These are phyloP conservation scores for Acrobasis consociella DNA, from an alignment of 2,888 invertebrate species.

Conservation along the genomic window DNA sequence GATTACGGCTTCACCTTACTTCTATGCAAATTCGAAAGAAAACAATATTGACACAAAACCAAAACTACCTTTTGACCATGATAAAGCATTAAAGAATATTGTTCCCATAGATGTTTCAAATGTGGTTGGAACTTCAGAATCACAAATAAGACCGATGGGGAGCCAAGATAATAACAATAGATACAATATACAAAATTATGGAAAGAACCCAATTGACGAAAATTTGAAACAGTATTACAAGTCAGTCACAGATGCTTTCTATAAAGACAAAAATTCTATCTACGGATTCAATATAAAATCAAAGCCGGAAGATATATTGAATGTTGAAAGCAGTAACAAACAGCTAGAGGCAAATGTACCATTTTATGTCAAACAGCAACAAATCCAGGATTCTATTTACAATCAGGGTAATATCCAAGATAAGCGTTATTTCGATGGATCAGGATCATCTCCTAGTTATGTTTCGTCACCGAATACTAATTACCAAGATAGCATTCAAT, in stretches of 20 bases:
- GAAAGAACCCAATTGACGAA: slow-evolving; percentile 62
- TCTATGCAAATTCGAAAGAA: slow-evolving; percentile 54
- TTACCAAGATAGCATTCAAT: slow-evolving; percentile 56
- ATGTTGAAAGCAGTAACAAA: slow-evolving; percentile 45
- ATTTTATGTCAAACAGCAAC: slow-evolving; percentile 54
- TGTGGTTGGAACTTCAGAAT: slow-evolving; percentile 62
- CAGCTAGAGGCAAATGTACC: slow-evolving; percentile 51
- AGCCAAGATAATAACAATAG: slow-evolving; percentile 47
- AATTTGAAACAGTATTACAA: slow-evolving; percentile 59
- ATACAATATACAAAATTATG: slow-evolving; percentile 48
- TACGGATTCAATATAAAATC: slow-evolving; percentile 66
- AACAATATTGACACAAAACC: slow-evolving; percentile 52
- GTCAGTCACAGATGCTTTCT: slow-evolving; percentile 65
- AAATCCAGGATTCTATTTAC: slow-evolving; percentile 48
- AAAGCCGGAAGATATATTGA: slow-evolving; percentile 56
- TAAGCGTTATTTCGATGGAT: slow-evolving; percentile 49
- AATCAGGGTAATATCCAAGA: slow-evolving; percentile 45
- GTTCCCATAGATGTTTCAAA: slow-evolving; percentile 76
- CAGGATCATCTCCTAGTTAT: slow-evolving; percentile 49
- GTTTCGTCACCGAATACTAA: slow-evolving; percentile 47
- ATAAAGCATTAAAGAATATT: slow-evolving; percentile 75
- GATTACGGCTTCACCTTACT: slow-evolving; percentile 65
- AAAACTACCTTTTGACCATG: slow-evolving; percentile 73
- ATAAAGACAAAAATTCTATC: slow-evolving; percentile 70
- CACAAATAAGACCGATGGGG: slow-evolving; percentile 45